Conservation (phyloP, 2,797 vertebrate genomes). For the Gambelia wislizenii region DNA sequence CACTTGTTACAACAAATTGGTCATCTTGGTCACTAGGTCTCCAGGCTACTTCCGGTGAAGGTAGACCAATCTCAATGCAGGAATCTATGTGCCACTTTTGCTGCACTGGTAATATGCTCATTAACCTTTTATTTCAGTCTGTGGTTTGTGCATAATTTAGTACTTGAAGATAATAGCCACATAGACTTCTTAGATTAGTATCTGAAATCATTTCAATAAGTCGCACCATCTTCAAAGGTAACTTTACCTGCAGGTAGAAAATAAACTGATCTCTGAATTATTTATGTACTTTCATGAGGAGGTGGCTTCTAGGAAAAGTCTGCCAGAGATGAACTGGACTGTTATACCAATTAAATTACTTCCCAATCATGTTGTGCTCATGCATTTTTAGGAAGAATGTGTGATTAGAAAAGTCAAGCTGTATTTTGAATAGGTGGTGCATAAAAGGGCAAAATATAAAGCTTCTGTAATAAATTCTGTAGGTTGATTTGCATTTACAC, state of each 20-base stretch:
- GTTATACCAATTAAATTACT: constrained; percentile 46
- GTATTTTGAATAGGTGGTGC: neutral
- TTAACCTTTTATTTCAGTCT: neutral
- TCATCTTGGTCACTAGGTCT: neutral
- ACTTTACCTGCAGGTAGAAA: constrained; percentile 68
- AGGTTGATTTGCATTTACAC: neutral
- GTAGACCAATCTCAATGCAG: neutral
- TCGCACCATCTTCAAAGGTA: constrained; percentile 67
- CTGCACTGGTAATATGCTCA: neutral
- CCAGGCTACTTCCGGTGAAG: neutral
- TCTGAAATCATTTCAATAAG: constrained; percentile 66
- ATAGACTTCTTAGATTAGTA: constrained; percentile 70
- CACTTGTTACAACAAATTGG: neutral
- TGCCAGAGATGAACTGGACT: constrained; percentile 43
- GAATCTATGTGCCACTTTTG: neutral
- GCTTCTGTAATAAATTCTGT: neutral
- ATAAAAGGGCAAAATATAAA: neutral
- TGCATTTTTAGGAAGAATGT: neutral
- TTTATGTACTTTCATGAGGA: constrained; percentile 62
- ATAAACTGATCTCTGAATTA: constrained; percentile 72
- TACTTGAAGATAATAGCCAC: constrained; percentile 53
- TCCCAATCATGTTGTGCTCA: neutral
- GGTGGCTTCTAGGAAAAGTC: constrained; percentile 50
- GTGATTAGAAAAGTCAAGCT: neutral
- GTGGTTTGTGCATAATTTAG: neutral